A percentile compares a stretch with the other conserved stretches of the same genome.
These are phyloP conservation scores for Xanthia icteritia DNA, from an alignment of 2,888 invertebrate species.

Conservation along the genomic window DNA sequence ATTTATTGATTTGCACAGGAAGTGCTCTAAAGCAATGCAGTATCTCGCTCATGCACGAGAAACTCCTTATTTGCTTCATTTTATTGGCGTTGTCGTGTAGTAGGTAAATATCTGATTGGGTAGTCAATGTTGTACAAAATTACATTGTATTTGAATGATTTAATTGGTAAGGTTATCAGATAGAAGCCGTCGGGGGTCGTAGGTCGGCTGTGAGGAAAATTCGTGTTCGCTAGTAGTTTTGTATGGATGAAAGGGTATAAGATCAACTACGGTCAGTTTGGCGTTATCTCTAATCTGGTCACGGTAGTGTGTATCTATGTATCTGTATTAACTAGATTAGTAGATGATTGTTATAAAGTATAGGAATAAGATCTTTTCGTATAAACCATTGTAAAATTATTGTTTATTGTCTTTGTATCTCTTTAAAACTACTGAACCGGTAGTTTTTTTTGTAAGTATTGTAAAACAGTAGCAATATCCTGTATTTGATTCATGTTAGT, in stretches of 20 bases:
- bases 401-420: not conserved
- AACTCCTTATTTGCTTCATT: not conserved
- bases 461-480: not conserved
- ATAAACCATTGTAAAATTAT: not conserved
- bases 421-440: no score
- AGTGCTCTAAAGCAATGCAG: no score
- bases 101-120: not conserved
- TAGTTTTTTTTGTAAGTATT: conserved; percentile 17
- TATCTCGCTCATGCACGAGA: not conserved
- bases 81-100: not conserved
- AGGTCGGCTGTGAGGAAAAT: not conserved
- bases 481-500: not conserved
- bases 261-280: not conserved
- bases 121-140: not conserved
- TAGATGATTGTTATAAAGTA: conserved; percentile 1
- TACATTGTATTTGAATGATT: conserved; percentile 13
- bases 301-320: not conserved
- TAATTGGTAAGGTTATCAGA: not conserved
- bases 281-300: not conserved
- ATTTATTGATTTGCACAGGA: no score
- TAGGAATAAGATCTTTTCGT: not conserved
- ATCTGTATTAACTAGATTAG: not conserved
- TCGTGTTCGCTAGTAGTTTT: not conserved
- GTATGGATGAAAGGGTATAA: not conserved
- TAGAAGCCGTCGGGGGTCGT: not conserved